A percentile compares a stretch with the other conserved stretches of the same genome.
phyloP scores from a whole-genome alignment of 1,140 invertebrate genomes.

The Tenebrio molitor region DNA sequence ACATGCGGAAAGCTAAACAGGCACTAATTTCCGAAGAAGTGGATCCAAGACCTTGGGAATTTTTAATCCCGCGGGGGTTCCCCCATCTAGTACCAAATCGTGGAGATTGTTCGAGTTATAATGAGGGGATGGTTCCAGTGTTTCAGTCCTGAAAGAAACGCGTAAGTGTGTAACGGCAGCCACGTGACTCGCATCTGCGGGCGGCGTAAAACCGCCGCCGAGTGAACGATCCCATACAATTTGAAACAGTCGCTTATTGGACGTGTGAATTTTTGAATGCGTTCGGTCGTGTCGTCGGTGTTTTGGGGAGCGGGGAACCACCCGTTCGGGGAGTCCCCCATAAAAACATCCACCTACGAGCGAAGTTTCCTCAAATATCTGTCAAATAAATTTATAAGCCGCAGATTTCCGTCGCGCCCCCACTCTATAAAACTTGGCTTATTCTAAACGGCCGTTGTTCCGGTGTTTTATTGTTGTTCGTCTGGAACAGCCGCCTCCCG shows the following conservation, averaged over 20 bases:
- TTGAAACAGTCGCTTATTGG: not conserved
- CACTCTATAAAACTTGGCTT: slow-evolving; percentile 11
- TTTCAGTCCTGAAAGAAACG: no score
- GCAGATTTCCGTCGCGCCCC: slow-evolving; percentile 5
- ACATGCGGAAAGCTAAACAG: not conserved
- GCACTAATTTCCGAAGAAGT: not conserved
- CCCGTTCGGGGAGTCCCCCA: no score
- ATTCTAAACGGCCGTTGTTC: not conserved
- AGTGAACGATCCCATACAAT: not conserved
- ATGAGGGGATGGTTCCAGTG: no score
- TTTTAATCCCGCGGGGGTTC: no score
- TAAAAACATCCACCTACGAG: no score
- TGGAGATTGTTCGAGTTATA: no score
- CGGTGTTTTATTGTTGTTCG: slow-evolving; percentile 19
- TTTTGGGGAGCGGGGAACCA: no score
- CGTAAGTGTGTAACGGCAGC: no score
- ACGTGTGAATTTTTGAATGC: not conserved
- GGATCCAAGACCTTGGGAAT: not conserved
- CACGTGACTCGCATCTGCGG: not conserved
- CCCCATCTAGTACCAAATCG: no score
- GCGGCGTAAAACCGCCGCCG: not conserved
- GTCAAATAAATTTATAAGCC: slow-evolving; percentile 40
- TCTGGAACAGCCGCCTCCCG: not conserved
- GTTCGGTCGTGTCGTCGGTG: no score
- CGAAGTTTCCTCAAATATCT: slow-evolving; percentile 40